Conservation (phyloP, 2,797 vertebrate genomes). For the Acrocephalus scirpaceus region DNA sequence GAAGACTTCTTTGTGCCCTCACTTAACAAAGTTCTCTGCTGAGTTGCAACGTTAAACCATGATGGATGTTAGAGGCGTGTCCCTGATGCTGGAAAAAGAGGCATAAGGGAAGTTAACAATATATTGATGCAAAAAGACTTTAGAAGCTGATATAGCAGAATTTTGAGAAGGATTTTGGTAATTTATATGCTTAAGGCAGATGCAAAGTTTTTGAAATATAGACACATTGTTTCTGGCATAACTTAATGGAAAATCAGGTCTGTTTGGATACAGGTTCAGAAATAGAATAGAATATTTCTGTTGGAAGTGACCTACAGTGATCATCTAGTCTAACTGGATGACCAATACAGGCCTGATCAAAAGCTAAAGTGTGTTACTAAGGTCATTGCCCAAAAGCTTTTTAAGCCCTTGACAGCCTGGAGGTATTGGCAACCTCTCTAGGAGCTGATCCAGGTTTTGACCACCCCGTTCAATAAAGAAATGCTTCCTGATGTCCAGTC, state of each 20-base stretch:
- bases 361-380: background rate
- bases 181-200: background rate
- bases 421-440: background rate
- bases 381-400: background rate
- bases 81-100: background rate
- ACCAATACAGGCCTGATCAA: background rate
- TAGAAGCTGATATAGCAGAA: background rate
- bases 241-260: background rate
- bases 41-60: background rate
- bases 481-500: background rate
- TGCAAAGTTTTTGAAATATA: background rate
- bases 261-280: background rate
- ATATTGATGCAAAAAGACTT: background rate
- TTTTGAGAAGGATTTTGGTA: background rate
- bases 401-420: background rate
- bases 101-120: background rate
- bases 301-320: background rate
- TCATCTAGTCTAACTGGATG: background rate
- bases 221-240: background rate
- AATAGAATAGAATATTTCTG: background rate
- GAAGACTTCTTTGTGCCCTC: background rate
- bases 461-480: background rate
- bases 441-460: background rate
- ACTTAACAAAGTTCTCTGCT: constrained; percentile 16
- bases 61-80: background rate